A percentile compares a stretch with the other conserved stretches of the same genome.
phyloP scores from a whole-genome alignment of 2,888 invertebrate genomes.

The Orchesellides sinensis region DNA sequence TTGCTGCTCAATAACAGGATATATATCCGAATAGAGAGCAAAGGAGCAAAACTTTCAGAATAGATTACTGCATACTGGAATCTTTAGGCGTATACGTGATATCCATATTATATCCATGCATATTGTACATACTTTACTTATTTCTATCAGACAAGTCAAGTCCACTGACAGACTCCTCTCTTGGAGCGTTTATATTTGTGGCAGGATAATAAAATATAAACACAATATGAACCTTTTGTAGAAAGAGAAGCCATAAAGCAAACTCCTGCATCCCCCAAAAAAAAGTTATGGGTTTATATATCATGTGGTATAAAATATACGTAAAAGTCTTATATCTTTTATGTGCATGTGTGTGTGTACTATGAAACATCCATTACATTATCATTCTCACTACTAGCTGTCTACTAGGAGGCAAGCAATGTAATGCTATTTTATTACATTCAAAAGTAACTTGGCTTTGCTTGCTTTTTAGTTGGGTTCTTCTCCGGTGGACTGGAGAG shows the following conservation, averaged over 20 bases:
- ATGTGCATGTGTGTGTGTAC: neutral
- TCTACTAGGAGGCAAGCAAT: conserved; percentile 10
- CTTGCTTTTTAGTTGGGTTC: neutral
- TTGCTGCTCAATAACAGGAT: no score
- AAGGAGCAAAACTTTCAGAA: no score
- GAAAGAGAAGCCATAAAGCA: neutral
- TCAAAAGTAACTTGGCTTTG: neutral
- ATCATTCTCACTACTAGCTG: conserved; percentile 19
- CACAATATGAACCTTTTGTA: neutral
- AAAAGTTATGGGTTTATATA: neutral
- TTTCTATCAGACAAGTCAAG: no score
- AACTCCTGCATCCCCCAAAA: neutral
- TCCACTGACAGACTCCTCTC: no score
- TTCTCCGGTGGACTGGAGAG: neutral
- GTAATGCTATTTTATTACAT: conserved; percentile 32
- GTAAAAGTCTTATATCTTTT: neutral
- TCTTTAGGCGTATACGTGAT: no score
- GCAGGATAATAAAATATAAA: neutral
- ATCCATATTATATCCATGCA: no score
- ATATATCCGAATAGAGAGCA: no score
- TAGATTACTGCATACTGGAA: no score
- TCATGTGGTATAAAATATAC: neutral
- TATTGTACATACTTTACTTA: no score
- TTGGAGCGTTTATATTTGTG: no score
- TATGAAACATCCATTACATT: conserved; percentile 32